Percentiles rank a stretch among this genome's conserved stretches.
Evolutionary conservation across 2,888 invertebrate species (phyloP).

Genomic region (Diaprepes abbreviatus): DNA sequence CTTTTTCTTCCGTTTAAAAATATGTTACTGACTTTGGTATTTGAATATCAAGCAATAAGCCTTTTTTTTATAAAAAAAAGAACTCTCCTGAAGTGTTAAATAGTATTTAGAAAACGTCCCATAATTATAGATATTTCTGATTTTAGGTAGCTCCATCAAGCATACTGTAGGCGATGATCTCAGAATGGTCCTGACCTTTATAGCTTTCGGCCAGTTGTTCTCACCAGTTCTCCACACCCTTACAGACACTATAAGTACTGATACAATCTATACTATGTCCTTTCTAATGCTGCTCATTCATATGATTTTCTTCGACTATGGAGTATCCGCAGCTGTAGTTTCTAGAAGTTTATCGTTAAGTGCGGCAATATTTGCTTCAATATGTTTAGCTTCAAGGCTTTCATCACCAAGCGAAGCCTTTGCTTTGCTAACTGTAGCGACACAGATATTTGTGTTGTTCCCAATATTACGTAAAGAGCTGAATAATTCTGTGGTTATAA

Average conservation of each 20-base stretch:
- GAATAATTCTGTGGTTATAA: slow-evolving; percentile 69
- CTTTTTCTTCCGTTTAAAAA: too few relatives aligned
- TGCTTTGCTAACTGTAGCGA: slow-evolving; percentile 89
- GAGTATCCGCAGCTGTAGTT: slow-evolving; percentile 87
- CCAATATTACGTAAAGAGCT: slow-evolving; percentile 82
- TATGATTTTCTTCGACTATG: slow-evolving; percentile 94
- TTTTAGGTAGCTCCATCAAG: slow-evolving; percentile 24
- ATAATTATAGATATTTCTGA: too few relatives aligned
- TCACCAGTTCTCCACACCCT: slow-evolving; percentile 94
- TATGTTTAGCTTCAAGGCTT: slow-evolving; percentile 94
- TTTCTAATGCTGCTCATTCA: slow-evolving; percentile 89
- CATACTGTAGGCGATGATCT: slow-evolving; percentile 72
- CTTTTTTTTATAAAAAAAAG: too few relatives aligned
- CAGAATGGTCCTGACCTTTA: slow-evolving; percentile 84
- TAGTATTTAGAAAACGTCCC: too few relatives aligned
- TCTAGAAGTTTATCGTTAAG: slow-evolving; percentile 94
- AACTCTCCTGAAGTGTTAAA: too few relatives aligned
- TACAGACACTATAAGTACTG: slow-evolving; percentile 96
- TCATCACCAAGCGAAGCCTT: slow-evolving; percentile 90
- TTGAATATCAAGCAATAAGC: too few relatives aligned
- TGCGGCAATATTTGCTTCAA: slow-evolving; percentile 94
- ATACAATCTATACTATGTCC: slow-evolving; percentile 96
- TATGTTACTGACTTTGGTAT: too few relatives aligned
- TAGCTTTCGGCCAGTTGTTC: slow-evolving; percentile 88
- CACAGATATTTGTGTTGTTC: slow-evolving; percentile 89